phyloP scores from a whole-genome alignment of 2,888 invertebrate genomes.

The Dioctria rufipes region DNA sequence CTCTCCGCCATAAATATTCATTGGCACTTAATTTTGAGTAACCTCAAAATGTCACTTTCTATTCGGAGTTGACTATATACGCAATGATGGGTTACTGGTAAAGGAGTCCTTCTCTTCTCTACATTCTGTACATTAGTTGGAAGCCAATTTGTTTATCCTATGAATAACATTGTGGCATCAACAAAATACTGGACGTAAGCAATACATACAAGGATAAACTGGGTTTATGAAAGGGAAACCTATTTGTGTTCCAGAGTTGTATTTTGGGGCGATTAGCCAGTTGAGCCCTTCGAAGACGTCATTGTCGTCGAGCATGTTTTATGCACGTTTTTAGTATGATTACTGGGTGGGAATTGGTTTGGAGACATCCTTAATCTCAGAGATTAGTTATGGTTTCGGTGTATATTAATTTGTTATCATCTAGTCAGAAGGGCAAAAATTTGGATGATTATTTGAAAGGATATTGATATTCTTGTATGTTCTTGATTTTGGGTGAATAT shows the following conservation, averaged over 20 bases:
- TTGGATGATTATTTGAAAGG: too few species aligned
- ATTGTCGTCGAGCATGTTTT: background rate
- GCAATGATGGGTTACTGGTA: background rate
- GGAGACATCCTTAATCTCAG: background rate
- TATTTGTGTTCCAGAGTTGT: background rate
- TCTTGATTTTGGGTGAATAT: too few species aligned
- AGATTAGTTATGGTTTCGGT: background rate
- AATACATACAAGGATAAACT: background rate
- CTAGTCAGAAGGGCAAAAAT: background rate
- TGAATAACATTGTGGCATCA: background rate
- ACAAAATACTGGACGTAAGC: background rate
- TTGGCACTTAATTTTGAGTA: conserved; percentile 10
- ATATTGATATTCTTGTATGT: too few species aligned
- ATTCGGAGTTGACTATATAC: background rate
- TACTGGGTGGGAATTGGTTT: background rate
- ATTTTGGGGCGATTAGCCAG: background rate
- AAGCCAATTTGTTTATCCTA: background rate
- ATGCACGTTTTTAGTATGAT: background rate
- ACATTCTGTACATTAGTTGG: background rate
- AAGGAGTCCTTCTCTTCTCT: background rate
- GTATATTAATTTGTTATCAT: background rate
- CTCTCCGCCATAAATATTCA: background rate
- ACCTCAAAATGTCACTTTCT: conserved; percentile 2
- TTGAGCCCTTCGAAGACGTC: background rate
- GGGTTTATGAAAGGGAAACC: background rate